phyloP scores from a whole-genome alignment of 2,888 invertebrate genomes.

The Hemicrepidius hirtus region DNA sequence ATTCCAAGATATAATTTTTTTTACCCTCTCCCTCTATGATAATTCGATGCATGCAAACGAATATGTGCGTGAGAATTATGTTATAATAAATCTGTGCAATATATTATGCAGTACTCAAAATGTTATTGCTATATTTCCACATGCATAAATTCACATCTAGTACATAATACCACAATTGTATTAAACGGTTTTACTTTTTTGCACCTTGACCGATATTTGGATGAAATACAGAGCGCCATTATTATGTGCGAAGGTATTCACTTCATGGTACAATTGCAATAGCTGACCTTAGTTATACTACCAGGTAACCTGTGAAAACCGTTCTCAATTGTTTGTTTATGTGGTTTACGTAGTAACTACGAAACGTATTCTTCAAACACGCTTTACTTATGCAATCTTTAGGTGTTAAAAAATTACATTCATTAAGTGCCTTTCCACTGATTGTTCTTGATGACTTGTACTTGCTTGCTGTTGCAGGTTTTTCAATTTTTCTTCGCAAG shows the following conservation, averaged over 20 bases:
- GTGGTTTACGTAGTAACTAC: slow-evolving; percentile 26
- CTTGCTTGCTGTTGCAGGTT: no score
- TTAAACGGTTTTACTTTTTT: slow-evolving; percentile 41
- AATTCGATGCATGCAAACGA: no score
- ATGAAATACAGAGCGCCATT: slow-evolving; percentile 40
- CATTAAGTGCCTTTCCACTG: not conserved
- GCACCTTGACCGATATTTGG: slow-evolving; percentile 50
- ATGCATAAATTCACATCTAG: slow-evolving; percentile 25
- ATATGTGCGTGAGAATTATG: slow-evolving; percentile 1
- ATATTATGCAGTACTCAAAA: slow-evolving; percentile 8
- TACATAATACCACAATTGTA: slow-evolving; percentile 36
- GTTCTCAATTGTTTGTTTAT: slow-evolving; percentile 32
- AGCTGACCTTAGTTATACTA: slow-evolving; percentile 39
- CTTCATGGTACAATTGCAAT: slow-evolving; percentile 39
- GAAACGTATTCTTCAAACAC: slow-evolving; percentile 16
- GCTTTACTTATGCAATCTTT: slow-evolving; percentile 8
- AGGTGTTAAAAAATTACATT: not conserved
- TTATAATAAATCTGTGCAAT: not conserved
- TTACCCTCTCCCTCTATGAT: no score
- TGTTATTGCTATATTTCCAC: slow-evolving; percentile 21
- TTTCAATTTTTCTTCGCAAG: no score
- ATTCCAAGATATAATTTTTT: no score
- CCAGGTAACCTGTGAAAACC: slow-evolving; percentile 26
- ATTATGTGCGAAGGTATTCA: slow-evolving; percentile 33
- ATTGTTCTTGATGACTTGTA: not conserved